A percentile compares a stretch with the other conserved stretches of the same genome.
phyloP scores from a whole-genome alignment of 2,888 invertebrate species.

The Drosophila flavopinicola region DNA sequence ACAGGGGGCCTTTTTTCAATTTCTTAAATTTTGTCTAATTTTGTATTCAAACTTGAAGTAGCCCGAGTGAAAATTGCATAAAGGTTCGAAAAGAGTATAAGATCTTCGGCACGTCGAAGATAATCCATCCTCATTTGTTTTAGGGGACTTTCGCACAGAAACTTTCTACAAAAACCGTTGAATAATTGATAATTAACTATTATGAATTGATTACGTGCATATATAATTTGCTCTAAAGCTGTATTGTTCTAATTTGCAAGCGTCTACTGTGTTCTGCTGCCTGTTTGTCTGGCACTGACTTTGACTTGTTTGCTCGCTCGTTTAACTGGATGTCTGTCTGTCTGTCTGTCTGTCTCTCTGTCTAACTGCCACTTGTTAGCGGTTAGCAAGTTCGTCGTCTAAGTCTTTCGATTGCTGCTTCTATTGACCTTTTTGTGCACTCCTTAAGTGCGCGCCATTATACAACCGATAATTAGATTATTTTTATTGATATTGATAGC shows the following conservation, averaged over 20 bases:
- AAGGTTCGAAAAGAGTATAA: too few species aligned
- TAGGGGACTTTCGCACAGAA: too few species aligned
- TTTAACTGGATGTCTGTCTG: not conserved
- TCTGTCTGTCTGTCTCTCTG: not conserved
- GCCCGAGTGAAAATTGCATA: too few species aligned
- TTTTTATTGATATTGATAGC: slow-evolving; percentile 13
- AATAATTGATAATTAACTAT: too few species aligned
- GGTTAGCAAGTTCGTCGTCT: slow-evolving; percentile 43
- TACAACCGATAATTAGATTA: slow-evolving; percentile 30
- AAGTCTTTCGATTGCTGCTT: slow-evolving; percentile 51
- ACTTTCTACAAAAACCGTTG: too few species aligned
- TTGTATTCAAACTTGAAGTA: too few species aligned
- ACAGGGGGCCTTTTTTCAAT: too few species aligned
- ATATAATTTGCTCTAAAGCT: not conserved
- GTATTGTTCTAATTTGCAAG: not conserved
- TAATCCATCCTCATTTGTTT: too few species aligned
- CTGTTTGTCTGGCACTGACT: slow-evolving; percentile 35
- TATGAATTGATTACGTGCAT: too few species aligned
- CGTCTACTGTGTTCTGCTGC: slow-evolving; percentile 13
- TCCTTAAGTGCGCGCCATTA: slow-evolving; percentile 10
- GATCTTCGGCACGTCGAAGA: too few species aligned
- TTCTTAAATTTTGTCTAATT: too few species aligned
- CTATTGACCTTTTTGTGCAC: slow-evolving; percentile 51
- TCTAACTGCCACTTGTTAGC: slow-evolving; percentile 2
- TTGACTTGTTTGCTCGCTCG: slow-evolving; percentile 13